phyloP scores from a whole-genome alignment of 1,140 invertebrate genomes.

The Antheraea pernyi region DNA sequence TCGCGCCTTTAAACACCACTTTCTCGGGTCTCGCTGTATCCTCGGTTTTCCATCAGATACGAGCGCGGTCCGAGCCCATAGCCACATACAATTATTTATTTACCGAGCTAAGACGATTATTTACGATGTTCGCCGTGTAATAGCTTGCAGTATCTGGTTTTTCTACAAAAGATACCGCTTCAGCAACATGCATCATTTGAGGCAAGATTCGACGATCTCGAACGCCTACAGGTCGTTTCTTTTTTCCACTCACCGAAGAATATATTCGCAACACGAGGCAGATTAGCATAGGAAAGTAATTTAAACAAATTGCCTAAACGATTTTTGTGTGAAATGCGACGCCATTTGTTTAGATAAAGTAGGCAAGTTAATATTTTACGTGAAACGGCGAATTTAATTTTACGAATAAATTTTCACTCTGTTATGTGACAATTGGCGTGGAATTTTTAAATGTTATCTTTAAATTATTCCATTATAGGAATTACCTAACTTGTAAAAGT shows the following conservation, averaged over 20 bases:
- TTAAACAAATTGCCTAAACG: constrained; percentile 72
- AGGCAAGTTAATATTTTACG: constrained; percentile 33
- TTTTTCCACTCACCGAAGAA: constrained; percentile 32
- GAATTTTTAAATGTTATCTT: constrained; percentile 35
- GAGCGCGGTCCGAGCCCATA: constrained; percentile 54
- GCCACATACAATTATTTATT: constrained; percentile 70
- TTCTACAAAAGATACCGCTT: constrained; percentile 52
- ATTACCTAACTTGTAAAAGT: constrained; percentile 38
- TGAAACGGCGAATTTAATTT: constrained; percentile 27
- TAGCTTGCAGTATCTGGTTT: constrained; percentile 64
- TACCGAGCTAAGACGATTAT: constrained; percentile 69
- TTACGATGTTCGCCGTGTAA: constrained; percentile 69
- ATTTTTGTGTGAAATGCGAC: constrained; percentile 60
- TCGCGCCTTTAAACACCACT: constrained; percentile 63
- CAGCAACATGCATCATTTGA: constrained; percentile 59
- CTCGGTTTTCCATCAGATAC: constrained; percentile 63
- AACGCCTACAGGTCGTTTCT: constrained; percentile 34
- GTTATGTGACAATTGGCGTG: constrained; percentile 24
- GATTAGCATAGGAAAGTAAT: constrained; percentile 74
- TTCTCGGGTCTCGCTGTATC: constrained; percentile 56
- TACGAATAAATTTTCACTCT: constrained; percentile 27
- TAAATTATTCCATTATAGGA: constrained; percentile 32
- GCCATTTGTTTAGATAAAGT: constrained; percentile 56
- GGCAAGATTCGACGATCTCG: constrained; percentile 46
- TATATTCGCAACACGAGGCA: constrained; percentile 61